These are phyloP conservation scores for Antrozous pallidus DNA, from an alignment of 2,797 vertebrate species.

Conservation along the genomic window DNA sequence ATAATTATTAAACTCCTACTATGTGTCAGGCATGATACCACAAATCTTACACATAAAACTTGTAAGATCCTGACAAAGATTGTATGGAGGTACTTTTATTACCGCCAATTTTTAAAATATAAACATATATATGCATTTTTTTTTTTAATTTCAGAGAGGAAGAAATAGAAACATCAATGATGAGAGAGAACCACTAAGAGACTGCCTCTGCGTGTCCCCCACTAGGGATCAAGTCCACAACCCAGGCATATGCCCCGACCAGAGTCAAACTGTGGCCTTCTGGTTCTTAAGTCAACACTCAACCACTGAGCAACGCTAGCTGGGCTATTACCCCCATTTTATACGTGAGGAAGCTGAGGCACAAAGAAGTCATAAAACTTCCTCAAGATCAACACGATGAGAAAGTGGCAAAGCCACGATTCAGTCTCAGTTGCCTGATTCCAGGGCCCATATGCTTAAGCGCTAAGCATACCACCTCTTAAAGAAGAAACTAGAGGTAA, in stretches of 20 bases:
- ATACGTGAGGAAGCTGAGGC: neutral
- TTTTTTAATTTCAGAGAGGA: neutral
- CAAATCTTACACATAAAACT: neutral
- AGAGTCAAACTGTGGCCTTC: neutral
- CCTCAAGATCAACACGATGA: neutral
- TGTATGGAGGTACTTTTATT: neutral
- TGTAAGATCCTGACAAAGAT: neutral
- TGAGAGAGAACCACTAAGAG: too few species aligned
- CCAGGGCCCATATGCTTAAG: neutral
- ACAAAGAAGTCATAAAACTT: neutral
- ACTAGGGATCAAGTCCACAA: neutral
- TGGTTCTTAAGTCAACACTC: neutral
- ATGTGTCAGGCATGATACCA: neutral
- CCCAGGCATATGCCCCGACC: neutral
- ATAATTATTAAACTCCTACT: neutral
- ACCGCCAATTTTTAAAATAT: too few species aligned
- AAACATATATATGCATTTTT: too few species aligned
- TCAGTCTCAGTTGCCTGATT: neutral
- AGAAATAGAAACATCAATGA: neutral
- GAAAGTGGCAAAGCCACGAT: neutral
- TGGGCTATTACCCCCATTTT: neutral
- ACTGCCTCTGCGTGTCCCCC: neutral
- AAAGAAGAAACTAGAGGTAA: conserved; percentile 11
- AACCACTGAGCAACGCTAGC: neutral
- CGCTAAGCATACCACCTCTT: neutral